These are phyloP conservation scores for Philypnodon macrostomus DNA, from an alignment of 2,797 vertebrate species.

Conservation along the genomic window DNA sequence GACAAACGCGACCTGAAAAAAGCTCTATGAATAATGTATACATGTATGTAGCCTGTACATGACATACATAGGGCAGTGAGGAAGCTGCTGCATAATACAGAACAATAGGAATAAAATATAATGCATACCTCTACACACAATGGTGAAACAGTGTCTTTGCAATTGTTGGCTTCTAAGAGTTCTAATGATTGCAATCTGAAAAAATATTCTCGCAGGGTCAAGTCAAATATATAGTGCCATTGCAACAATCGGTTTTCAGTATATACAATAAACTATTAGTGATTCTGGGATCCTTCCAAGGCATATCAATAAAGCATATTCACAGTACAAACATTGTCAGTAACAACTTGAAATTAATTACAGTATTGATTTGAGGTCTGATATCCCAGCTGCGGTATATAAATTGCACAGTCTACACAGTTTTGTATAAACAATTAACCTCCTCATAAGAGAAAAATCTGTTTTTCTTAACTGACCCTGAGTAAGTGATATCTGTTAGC, in stretches of 20 bases:
- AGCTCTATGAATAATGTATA: conserved; percentile 5
- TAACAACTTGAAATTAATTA: not conserved
- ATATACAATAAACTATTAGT: not conserved
- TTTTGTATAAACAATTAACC: not conserved
- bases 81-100: conserved; percentile 13
- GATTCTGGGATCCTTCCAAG: not conserved
- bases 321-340: not conserved
- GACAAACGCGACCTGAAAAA: not conserved
- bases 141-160: not conserved
- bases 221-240: not conserved
- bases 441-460: not conserved
- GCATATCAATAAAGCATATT: not conserved
- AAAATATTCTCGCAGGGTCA: too few species aligned
- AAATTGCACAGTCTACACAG: not conserved
- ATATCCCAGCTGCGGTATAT: not conserved
- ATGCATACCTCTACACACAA: too few species aligned
- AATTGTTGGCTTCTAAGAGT: too few species aligned
- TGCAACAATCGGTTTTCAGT: not conserved
- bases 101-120: not conserved
- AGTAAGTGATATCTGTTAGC: too few species aligned
- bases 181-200: too few species aligned
- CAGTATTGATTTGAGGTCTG: not conserved
- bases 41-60: conserved; percentile 9
- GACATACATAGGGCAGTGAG: conserved; percentile 2
- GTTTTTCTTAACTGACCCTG: too few species aligned